Evolutionary conservation across 2,113 vertebrate genomes (phyloP), one percentile per base, ranked within the genome.

Genomic region (Hipposideros armiger): DNA sequence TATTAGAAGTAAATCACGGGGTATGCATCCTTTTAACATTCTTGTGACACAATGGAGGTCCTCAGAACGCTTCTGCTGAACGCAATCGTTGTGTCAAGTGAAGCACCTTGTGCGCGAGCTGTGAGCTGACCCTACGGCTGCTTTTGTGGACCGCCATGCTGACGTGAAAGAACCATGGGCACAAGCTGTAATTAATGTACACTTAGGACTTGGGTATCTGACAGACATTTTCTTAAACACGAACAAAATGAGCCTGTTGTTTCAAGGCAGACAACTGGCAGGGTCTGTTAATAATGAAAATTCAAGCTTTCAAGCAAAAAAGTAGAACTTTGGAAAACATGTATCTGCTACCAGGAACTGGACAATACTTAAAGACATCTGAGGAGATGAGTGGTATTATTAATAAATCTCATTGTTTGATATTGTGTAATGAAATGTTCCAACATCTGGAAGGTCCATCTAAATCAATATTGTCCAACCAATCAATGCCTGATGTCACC

Each of bases 41-140:
- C 45, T n/a, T 2, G 1, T 26, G 50, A 74, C 19, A 17, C 28
- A 32, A 60, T 0, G 7, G n/a, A 82, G 15, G 40, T 52, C 60
- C 11, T 16, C 1, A 0, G 3, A 14, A 22, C 8, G 2, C 0
- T 19, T 30, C 28, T 5, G 24, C 19, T 13, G 58, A 0, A 7
- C 30, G 4, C 0, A 7, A 70, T 0, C 1, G 26, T 9, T 2
- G 76, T 72, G 45, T 64, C 2, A 0, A 52, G 36, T 10, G 32
- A 40, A 32, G 6, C 82, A 47, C n/a, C 9, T 7, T 4, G 22
- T 1, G 32, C 11, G 13, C 9, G 40, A 72, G 22, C 6, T 5
- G 10, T 14, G 32, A 22, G 67, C 20, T 2, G 58, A 67, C 7
- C 36, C 20, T 6, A 54, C 4, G 0, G 20, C 50, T 62, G 26